phyloP scores from a whole-genome alignment of 2,797 vertebrate species.

The Lophotriccus pileatus region DNA sequence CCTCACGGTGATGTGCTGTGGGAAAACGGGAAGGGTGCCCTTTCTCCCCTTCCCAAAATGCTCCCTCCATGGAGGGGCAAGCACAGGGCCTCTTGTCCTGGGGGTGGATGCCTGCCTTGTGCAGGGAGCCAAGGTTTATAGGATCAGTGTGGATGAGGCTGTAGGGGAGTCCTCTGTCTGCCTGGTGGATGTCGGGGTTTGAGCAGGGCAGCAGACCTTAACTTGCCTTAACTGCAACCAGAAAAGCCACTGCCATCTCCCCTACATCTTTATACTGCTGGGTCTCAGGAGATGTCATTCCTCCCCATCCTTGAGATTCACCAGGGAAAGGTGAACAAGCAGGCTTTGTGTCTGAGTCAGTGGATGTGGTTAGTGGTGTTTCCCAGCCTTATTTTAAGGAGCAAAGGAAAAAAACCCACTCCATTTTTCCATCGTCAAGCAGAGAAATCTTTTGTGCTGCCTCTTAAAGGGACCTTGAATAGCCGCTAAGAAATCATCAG shows the following conservation, averaged over 20 bases:
- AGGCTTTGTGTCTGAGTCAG: neutral
- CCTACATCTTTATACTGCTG: neutral
- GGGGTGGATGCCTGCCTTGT: neutral
- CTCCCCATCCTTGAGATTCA: neutral
- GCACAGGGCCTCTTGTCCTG: rapidly evolving
- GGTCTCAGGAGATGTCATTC: rapidly evolving
- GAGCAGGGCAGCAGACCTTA: neutral
- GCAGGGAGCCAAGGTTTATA: neutral
- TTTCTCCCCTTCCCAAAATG: neutral
- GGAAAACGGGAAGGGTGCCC: neutral
- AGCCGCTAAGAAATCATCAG: slow-evolving; percentile 11
- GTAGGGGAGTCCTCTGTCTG: neutral
- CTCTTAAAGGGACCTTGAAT: slow-evolving; percentile 28
- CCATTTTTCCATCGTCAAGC: neutral
- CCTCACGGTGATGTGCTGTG: neutral
- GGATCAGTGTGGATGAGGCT: neutral
- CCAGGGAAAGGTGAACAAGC: neutral
- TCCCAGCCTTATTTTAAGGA: neutral
- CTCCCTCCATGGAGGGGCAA: neutral
- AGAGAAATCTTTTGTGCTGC: slow-evolving; percentile 41
- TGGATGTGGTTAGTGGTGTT: neutral
- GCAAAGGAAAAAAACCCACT: neutral
- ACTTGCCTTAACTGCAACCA: neutral
- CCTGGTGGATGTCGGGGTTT: neutral
- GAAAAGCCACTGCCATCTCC: neutral